Percentiles rank a stretch among this genome's conserved stretches.
Conservation (phyloP, 1,140 invertebrate genomes). For the Oscheius sp. region DNA sequence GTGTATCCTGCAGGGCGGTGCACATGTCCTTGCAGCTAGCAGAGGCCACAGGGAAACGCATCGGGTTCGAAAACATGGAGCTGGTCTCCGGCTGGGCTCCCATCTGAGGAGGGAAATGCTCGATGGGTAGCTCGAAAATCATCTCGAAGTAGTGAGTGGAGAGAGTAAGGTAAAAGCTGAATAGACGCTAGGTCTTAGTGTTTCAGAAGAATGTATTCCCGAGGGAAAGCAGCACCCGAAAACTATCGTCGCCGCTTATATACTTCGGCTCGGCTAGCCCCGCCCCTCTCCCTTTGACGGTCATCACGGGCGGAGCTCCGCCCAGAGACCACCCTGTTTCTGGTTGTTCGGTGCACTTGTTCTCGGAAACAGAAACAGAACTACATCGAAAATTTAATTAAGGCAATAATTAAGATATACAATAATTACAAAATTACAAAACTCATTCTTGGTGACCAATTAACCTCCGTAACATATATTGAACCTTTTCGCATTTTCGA, state of each 20-base stretch:
- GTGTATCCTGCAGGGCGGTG: not conserved
- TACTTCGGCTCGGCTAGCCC: not conserved
- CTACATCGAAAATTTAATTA: too few relatives aligned
- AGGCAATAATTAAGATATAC: too few relatives aligned
- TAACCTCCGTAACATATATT: too few relatives aligned
- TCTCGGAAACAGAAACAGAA: too few relatives aligned
- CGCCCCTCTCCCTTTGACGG: not conserved
- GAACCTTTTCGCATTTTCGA: too few relatives aligned
- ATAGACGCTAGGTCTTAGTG: not conserved
- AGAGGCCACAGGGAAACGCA: not conserved
- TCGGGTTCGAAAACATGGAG: not conserved
- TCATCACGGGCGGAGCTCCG: not conserved
- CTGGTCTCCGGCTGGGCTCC: not conserved
- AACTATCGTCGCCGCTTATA: not conserved
- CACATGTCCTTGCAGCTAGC: not conserved
- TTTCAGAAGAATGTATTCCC: not conserved
- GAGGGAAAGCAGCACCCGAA: not conserved
- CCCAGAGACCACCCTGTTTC: too few relatives aligned
- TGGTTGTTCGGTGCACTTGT: too few relatives aligned
- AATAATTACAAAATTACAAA: too few relatives aligned
- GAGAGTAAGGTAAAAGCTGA: too few relatives aligned
- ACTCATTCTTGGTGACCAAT: too few relatives aligned
- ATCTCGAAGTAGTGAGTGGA: not conserved
- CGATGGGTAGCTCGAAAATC: slow-evolving; percentile 2
- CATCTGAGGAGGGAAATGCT: not conserved